phyloP scores from a whole-genome alignment of 2,797 vertebrate species.

The Gymnopithys bicolor region DNA sequence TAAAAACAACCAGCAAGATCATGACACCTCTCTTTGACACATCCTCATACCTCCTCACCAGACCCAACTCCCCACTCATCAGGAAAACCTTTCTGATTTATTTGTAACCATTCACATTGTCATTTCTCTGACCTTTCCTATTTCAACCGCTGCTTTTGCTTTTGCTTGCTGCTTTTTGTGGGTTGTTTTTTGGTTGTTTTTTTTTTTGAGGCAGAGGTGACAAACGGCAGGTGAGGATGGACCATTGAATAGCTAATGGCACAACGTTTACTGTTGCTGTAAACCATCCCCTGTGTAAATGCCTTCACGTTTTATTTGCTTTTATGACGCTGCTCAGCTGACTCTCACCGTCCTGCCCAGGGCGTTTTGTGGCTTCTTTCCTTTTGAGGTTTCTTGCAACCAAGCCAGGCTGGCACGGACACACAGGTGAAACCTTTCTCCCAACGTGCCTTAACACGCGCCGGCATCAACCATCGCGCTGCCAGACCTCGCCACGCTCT shows the following conservation, averaged over 20 bases:
- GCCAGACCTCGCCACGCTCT: background rate
- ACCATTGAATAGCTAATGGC: background rate
- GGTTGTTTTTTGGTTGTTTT: background rate
- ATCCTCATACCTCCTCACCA: background rate
- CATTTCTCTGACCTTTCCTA: background rate
- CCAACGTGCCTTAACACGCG: background rate
- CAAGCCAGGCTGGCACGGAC: background rate
- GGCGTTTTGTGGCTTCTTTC: conserved; percentile 5
- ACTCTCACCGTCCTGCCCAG: background rate
- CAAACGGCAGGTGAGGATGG: background rate
- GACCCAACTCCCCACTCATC: background rate
- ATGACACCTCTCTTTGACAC: background rate
- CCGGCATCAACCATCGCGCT: background rate
- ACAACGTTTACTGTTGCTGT: background rate
- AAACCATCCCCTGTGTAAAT: background rate
- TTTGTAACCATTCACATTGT: background rate
- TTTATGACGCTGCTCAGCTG: background rate
- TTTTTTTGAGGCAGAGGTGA: background rate
- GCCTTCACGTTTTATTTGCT: background rate
- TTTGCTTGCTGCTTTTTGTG: background rate
- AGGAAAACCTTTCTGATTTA: background rate
- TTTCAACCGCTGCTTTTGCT: conserved; percentile 40
- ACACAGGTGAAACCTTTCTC: background rate
- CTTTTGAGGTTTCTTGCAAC: background rate
- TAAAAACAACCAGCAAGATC: background rate